Conservation (phyloP, 1,140 invertebrate genomes). For the Hylaeus volcanicus region DNA sequence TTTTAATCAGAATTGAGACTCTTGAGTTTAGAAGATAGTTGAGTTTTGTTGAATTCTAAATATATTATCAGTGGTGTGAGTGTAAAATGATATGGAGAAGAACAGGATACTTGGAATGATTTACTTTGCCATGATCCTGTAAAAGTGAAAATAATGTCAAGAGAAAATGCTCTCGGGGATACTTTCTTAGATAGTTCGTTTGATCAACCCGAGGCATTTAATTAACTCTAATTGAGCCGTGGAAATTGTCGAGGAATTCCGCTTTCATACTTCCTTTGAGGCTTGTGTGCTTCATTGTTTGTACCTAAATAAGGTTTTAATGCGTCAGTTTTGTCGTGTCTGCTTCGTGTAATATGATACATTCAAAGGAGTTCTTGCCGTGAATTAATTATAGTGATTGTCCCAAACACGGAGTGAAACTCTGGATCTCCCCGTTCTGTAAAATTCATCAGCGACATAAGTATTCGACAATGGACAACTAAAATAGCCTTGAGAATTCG, state of each 20-base stretch:
- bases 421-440: too few relatives aligned
- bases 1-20: too few relatives aligned
- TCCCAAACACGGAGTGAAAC: too few relatives aligned
- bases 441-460: too few relatives aligned
- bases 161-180: not conserved
- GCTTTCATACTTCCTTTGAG: conserved; percentile 16
- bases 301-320: not conserved
- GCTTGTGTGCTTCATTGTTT: not conserved
- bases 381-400: not conserved
- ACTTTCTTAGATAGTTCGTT: conserved; percentile 5
- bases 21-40: too few relatives aligned
- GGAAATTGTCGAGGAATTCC: conserved; percentile 8
- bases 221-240: conserved; percentile 18
- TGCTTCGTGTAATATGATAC: not conserved
- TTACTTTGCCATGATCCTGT: too few relatives aligned
- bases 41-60: too few relatives aligned
- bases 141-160: not conserved
- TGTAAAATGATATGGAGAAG: too few relatives aligned
- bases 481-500: too few relatives aligned
- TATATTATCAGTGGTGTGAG: too few relatives aligned
- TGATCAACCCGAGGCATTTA: not conserved
- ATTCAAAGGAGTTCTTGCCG: not conserved
- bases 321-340: not conserved
- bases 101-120: too few relatives aligned
- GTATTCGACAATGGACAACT: too few relatives aligned